phyloP scores from a whole-genome alignment of 2,113 vertebrate species.

The Dipodomys stephensi region DNA sequence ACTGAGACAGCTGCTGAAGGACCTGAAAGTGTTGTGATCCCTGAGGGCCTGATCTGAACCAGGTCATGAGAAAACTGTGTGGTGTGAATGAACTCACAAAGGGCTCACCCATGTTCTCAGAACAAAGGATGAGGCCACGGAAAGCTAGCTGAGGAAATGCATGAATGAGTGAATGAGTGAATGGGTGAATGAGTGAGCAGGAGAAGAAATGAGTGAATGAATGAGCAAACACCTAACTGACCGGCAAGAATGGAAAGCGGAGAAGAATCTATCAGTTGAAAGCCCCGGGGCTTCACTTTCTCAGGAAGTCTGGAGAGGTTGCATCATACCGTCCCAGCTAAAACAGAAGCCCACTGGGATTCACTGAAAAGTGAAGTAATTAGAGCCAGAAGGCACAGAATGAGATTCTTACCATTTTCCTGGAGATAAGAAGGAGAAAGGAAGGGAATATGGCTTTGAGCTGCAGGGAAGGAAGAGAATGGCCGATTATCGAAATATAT shows the following conservation, averaged over 20 bases:
- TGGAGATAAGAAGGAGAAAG: not conserved
- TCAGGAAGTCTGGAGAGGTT: not conserved
- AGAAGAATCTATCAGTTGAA: not conserved
- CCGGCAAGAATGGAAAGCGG: not conserved
- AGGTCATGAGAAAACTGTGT: not conserved
- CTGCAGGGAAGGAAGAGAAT: not conserved
- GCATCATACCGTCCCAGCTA: constrained; percentile 9
- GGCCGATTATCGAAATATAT: no score
- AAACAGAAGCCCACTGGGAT: not conserved
- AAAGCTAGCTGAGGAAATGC: not conserved
- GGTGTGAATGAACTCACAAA: not conserved
- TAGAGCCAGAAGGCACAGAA: constrained; percentile 9
- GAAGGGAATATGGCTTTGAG: not conserved
- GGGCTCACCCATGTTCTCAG: not conserved
- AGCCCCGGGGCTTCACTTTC: not conserved
- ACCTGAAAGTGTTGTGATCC: not conserved
- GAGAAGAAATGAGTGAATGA: not conserved
- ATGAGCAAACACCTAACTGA: not conserved
- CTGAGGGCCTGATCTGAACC: not conserved
- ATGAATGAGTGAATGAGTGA: not conserved
- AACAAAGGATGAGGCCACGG: no score
- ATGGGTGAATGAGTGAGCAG: not conserved
- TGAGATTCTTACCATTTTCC: not conserved
- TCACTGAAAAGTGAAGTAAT: not conserved
- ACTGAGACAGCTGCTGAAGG: not conserved